phyloP scores from a whole-genome alignment of 2,113 vertebrate species.

The Pyrgilauda ruficollis region DNA sequence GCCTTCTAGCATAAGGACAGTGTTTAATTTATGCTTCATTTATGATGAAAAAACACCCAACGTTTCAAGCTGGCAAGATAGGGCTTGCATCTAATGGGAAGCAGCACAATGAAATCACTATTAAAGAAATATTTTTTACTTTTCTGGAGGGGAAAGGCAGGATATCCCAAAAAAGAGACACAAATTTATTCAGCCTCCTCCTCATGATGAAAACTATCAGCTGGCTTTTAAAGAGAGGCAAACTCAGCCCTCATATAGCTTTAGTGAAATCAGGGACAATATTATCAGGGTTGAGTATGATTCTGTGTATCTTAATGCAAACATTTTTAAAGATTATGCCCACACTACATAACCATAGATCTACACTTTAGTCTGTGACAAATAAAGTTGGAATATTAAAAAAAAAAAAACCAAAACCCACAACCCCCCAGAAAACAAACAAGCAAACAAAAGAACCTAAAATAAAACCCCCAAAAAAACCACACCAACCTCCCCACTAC shows the following conservation, averaged over 20 bases:
- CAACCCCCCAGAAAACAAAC: no score
- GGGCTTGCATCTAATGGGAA: not conserved
- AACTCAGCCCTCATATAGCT: not conserved
- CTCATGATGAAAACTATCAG: not conserved
- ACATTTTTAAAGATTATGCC: not conserved
- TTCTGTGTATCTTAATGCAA: not conserved
- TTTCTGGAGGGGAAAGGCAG: not conserved
- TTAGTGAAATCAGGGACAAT: not conserved
- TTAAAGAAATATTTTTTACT: not conserved
- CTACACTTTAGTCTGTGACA: not conserved
- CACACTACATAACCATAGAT: not conserved
- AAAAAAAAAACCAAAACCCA: not conserved
- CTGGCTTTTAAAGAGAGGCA: not conserved
- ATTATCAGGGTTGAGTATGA: not conserved
- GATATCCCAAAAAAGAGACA: not conserved
- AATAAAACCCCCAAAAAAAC: not conserved
- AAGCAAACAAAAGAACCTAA: no score
- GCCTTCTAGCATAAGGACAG: not conserved
- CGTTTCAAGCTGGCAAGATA: not conserved
- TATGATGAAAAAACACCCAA: not conserved
- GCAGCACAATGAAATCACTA: not conserved
- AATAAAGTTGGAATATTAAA: not conserved
- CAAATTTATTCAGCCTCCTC: conserved; percentile 19
- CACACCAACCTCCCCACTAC: no score
- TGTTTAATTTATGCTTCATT: conserved; percentile 37